Percentiles rank a stretch among this genome's conserved stretches.
Conservation (phyloP, 1,140 invertebrate genomes). For the Sminthurinus signatus region DNA sequence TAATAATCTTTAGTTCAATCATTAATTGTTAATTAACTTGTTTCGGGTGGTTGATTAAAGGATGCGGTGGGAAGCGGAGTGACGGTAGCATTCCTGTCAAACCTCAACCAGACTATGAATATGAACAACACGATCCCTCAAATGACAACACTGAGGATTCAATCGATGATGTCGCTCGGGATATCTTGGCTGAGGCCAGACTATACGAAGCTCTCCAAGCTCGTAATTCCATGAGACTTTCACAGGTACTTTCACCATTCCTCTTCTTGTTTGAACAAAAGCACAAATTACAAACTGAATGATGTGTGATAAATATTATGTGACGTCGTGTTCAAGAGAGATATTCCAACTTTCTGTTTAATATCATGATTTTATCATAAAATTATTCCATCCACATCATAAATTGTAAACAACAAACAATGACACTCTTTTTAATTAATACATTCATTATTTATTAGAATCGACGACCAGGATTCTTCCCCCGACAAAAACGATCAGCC, state of each 20-base stretch:
- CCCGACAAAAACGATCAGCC: conserved; percentile 18
- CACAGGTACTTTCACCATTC: conserved; percentile 49
- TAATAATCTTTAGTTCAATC: too few relatives aligned
- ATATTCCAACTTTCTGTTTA: background rate
- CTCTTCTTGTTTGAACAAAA: background rate
- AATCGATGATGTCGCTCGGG: conserved; percentile 63
- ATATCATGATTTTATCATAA: background rate
- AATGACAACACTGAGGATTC: conserved; percentile 60
- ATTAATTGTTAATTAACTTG: too few relatives aligned
- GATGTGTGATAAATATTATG: conserved; percentile 22
- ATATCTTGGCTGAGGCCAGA: conserved; percentile 67
- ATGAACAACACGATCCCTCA: conserved; percentile 60
- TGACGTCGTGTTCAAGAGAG: background rate
- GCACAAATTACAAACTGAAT: too few relatives aligned
- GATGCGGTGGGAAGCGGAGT: conserved; percentile 42
- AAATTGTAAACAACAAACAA: too few relatives aligned
- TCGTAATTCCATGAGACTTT: conserved; percentile 59
- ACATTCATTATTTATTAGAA: background rate
- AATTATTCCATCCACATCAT: background rate
- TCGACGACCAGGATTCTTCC: conserved; percentile 21
- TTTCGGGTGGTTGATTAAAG: conserved; percentile 10
- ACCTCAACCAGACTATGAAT: conserved; percentile 59
- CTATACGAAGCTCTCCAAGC: conserved; percentile 67
- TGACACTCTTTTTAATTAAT: too few relatives aligned
- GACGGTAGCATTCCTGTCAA: conserved; percentile 60